These are phyloP conservation scores for Gortyna flavago DNA, from an alignment of 2,888 invertebrate genomes.

Conservation along the genomic window DNA sequence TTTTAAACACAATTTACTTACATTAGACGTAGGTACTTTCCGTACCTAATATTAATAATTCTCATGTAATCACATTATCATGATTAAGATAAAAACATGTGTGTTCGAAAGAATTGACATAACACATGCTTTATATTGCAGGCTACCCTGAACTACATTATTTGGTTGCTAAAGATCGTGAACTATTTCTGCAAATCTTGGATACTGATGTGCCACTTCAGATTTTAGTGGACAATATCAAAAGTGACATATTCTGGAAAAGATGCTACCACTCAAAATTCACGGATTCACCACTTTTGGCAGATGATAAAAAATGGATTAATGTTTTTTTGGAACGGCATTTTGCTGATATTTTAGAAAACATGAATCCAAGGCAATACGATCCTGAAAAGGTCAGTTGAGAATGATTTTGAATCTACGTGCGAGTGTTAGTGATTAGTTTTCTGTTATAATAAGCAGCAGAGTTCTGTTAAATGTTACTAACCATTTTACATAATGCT, in stretches of 20 bases:
- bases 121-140: slow-evolving; percentile 51
- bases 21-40: not conserved
- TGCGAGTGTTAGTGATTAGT: not conserved
- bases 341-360: slow-evolving; percentile 86
- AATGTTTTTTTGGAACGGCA: slow-evolving; percentile 86
- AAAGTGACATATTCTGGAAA: slow-evolving; percentile 88
- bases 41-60: not conserved
- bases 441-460: slow-evolving; percentile 1
- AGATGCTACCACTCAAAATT: slow-evolving; percentile 83
- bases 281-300: slow-evolving; percentile 75
- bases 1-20: not conserved
- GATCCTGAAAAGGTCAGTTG: slow-evolving; percentile 86
- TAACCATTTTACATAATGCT: not conserved
- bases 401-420: not conserved
- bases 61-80: not conserved
- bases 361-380: slow-evolving; percentile 85
- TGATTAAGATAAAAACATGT: not conserved
- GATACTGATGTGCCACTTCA: slow-evolving; percentile 82
- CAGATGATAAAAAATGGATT: slow-evolving; percentile 81
- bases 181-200: slow-evolving; percentile 83
- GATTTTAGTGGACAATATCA: slow-evolving; percentile 85
- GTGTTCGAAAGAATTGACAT: not conserved
- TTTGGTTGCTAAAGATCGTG: slow-evolving; percentile 83
- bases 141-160: slow-evolving; percentile 81
- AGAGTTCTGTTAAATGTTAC: not conserved